These are phyloP conservation scores for Phacellophora camtschatica DNA, from an alignment of 30 jellyfish, hydroid and myxozoan species.

Conservation along the genomic window DNA sequence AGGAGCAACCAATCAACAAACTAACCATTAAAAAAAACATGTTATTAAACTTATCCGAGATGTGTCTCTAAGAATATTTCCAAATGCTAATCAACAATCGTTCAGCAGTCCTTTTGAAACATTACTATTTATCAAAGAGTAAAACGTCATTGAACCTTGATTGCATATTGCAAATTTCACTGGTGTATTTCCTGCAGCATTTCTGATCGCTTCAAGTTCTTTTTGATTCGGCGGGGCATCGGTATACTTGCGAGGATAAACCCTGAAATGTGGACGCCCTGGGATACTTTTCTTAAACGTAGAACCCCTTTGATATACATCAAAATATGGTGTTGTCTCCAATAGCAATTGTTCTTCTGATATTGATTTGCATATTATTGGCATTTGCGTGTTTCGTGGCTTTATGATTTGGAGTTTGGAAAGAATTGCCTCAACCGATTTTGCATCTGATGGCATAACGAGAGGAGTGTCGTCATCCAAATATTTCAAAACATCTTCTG, in stretches of 20 bases:
- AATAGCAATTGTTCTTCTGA: not conserved
- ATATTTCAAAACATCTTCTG: not conserved
- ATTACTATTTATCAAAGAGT: constrained; percentile 10
- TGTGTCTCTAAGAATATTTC: too few species aligned
- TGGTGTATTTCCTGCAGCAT: constrained; percentile 6
- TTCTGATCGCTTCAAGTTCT: not conserved
- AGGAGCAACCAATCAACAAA: too few species aligned
- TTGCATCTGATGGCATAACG: constrained; percentile 47
- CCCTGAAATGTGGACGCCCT: constrained; percentile 45
- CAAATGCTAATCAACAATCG: not conserved
- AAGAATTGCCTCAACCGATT: constrained; percentile 25
- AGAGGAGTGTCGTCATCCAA: constrained; percentile 17
- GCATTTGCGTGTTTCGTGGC: not conserved
- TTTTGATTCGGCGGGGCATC: constrained; percentile 7
- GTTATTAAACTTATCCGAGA: too few species aligned
- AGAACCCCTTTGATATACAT: constrained; percentile 9
- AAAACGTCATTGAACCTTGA: constrained; percentile 64
- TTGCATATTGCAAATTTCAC: constrained; percentile 35
- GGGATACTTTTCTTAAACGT: constrained; percentile 46
- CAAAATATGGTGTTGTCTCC: constrained; percentile 1
- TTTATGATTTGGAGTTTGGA: constrained; percentile 39
- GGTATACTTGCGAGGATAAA: constrained; percentile 9
- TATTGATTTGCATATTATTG: not conserved
- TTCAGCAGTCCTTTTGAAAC: constrained; percentile 1
- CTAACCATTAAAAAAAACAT: too few species aligned